Evolutionary conservation across 2,797 vertebrate species (phyloP).

Genomic region (Scarus forsteni): DNA sequence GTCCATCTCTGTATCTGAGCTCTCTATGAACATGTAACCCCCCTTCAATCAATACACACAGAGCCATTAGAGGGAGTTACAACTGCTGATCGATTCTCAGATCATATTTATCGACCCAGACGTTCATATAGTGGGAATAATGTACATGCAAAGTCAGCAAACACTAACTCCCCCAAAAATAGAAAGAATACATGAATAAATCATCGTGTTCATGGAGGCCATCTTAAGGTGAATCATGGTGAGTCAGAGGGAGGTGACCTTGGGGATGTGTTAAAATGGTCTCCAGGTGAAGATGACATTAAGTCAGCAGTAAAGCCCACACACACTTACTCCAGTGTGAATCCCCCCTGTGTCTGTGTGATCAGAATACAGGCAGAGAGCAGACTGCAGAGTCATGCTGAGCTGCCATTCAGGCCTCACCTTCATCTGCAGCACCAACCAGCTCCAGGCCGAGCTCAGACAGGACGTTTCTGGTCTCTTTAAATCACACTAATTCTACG

Average conservation of each 20-base stretch:
- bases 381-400: conserved; percentile 71
- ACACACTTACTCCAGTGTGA: conserved; percentile 21
- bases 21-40: conserved; percentile 7
- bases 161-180: conserved; percentile 10
- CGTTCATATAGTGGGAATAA: conserved; percentile 27
- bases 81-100: conserved; percentile 28
- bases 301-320: conserved; percentile 24
- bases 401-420: conserved; percentile 40
- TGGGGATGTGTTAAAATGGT: conserved; percentile 29
- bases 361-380: conserved; percentile 45
- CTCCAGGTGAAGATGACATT: conserved; percentile 18
- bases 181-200: conserved; percentile 23
- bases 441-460: conserved; percentile 33
- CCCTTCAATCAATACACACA: conserved; percentile 46
- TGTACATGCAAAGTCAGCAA: conserved; percentile 34
- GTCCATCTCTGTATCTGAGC: neutral
- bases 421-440: conserved; percentile 60
- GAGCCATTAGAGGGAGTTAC: conserved; percentile 44
- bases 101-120: conserved; percentile 54
- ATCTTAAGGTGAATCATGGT: conserved; percentile 9
- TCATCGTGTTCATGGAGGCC: neutral
- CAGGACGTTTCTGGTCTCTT: conserved; percentile 40
- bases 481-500: conserved; percentile 43
- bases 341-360: conserved; percentile 37
- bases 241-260: conserved; percentile 29